phyloP scores from a whole-genome alignment of 2,797 vertebrate genomes.

The Novumbra hubbsi region DNA sequence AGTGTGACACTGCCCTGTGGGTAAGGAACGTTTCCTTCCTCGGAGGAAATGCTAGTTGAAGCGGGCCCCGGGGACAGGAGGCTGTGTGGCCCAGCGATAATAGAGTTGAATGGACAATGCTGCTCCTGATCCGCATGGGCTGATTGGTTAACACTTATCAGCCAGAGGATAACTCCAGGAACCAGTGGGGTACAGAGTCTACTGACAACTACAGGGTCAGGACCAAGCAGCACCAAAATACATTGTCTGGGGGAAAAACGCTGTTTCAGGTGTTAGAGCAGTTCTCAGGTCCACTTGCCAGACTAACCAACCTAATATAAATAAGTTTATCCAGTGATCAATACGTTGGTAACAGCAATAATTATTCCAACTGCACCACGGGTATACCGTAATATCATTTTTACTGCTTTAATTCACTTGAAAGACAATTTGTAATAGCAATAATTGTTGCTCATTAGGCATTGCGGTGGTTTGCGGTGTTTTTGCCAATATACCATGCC shows the following conservation, averaged over 20 bases:
- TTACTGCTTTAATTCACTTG: too few species aligned
- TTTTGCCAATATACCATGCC: too few species aligned
- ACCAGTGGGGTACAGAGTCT: not conserved
- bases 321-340: not conserved
- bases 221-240: not conserved
- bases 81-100: constrained; percentile 72
- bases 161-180: not conserved
- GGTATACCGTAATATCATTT: too few species aligned
- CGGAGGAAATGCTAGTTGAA: constrained; percentile 71
- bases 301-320: not conserved
- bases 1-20: constrained; percentile 47
- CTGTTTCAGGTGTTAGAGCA: not conserved
- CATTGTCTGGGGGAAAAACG: not conserved
- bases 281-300: not conserved
- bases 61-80: constrained; percentile 73
- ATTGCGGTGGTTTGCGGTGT: too few species aligned
- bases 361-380: too few species aligned
- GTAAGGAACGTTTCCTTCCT: constrained; percentile 77
- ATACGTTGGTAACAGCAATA: too few species aligned
- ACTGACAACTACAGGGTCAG: not conserved
- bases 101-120: constrained; percentile 73
- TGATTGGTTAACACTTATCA: constrained; percentile 16
- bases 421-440: too few species aligned
- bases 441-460: too few species aligned
- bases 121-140: constrained; percentile 63